phyloP scores from a whole-genome alignment of 2,888 invertebrate genomes.

The Neocrepidodera transversa region DNA sequence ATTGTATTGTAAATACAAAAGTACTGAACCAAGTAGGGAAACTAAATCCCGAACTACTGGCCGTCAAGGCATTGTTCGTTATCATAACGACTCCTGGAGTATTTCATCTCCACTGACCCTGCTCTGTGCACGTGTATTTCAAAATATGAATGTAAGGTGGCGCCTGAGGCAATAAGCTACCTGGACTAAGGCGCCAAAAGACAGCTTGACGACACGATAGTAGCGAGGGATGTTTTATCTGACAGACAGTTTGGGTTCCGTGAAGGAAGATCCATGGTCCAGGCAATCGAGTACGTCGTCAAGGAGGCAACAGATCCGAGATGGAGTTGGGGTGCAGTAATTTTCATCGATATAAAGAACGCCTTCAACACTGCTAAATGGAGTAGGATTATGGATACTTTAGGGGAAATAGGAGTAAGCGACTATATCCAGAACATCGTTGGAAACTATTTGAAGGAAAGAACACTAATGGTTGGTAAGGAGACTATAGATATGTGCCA shows the following conservation, averaged over 20 bases:
- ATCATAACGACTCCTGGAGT: too few species aligned
- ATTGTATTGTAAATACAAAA: too few species aligned
- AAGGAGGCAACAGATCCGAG: neutral
- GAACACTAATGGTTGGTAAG: neutral
- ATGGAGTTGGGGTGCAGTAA: constrained; percentile 1
- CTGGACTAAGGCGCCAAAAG: too few species aligned
- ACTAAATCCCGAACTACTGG: too few species aligned
- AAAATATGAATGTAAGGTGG: too few species aligned
- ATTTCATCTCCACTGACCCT: too few species aligned
- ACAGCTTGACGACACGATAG: too few species aligned
- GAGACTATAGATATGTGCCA: too few species aligned
- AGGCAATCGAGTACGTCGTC: constrained; percentile 9
- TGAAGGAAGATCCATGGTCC: neutral
- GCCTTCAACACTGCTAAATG: neutral
- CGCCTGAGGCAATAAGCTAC: too few species aligned
- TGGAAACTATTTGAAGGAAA: constrained; percentile 2
- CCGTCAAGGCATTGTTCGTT: too few species aligned
- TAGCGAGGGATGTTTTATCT: neutral
- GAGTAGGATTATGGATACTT: constrained; percentile 2
- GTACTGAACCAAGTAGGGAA: too few species aligned
- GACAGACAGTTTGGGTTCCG: neutral
- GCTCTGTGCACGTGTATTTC: too few species aligned
- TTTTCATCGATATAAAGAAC: constrained; percentile 10
- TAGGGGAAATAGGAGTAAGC: neutral
- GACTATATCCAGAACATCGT: neutral